Evolutionary conservation across 2,797 vertebrate species (phyloP), one percentile per base, ranked within the genome.

Genomic region (Austrolebias charrua): DNA sequence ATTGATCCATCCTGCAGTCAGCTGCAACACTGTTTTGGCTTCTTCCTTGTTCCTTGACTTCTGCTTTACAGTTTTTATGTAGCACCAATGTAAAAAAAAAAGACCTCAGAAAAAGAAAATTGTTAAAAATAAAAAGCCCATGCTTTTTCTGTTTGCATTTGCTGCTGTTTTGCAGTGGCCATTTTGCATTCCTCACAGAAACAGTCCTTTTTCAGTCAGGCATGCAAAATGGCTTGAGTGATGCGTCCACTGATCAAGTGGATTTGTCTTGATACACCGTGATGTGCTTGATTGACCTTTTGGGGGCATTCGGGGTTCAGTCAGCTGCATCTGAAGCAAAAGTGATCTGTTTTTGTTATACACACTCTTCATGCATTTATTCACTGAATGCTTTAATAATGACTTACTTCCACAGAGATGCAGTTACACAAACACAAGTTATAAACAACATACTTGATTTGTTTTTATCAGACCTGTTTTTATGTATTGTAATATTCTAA

Each of bases 1-100:
- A 66, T 52, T 63, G 56, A 63, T 45, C 29, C n/a, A 55, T 31
- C 42, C 29, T 55, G 63, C 60, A 49, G 55, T 66, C 69, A 76
- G 66, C 66, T 65, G 66, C 77, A 63, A 56, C 78, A 62, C 74
- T 86, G 77, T 76, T 75, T 73, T 78, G 58, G 50, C 73, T 88
- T 75, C 82, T 86, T 79, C 62, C 57, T 62, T 84, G 72, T 86
- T 74, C 78, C 58, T 76, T 66, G 66, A 83, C 74, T 61, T 87
- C 63, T 86, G 71, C 66, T 84, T 78, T 68, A 59, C 71, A 66
- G 61, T 83, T 77, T 72, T 66, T 55, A 59, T 46, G 18, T 56
- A 75, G 64, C 62, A 47, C 59, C 63, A 70, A 44, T 28, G 12
- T 75, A 42, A 70, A 82, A 75, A n/a, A n/a, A n/a, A 72, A 48